phyloP scores from a whole-genome alignment of 2,113 vertebrate genomes.

The Rousettus leschenaultii region DNA sequence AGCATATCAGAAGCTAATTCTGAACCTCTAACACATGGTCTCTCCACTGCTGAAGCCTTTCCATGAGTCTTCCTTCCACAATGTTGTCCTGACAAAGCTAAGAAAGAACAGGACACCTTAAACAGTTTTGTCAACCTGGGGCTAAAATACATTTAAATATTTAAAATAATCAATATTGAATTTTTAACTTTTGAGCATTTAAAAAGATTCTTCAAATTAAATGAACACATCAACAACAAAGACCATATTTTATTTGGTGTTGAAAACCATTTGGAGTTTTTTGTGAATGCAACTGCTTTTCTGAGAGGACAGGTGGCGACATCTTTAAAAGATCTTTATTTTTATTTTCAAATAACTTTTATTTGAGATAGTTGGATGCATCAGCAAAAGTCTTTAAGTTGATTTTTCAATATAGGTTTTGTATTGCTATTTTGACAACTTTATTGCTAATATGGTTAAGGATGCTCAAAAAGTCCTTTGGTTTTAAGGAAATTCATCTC shows the following conservation, averaged over 20 bases:
- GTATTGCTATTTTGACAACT: neutral
- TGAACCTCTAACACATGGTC: neutral
- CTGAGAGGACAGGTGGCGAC: neutral
- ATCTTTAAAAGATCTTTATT: neutral
- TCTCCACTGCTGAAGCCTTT: neutral
- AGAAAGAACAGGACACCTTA: neutral
- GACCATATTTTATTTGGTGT: neutral
- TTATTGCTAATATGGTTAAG: neutral
- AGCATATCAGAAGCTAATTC: neutral
- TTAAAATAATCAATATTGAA: conserved; percentile 4
- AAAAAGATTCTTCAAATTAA: conserved; percentile 34
- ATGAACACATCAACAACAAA: conserved; percentile 7
- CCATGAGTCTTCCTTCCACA: neutral
- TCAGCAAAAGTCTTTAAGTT: neutral
- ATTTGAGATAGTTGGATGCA: neutral
- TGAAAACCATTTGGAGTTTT: conserved; percentile 25
- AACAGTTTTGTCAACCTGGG: neutral
- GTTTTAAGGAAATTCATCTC: conserved; percentile 26
- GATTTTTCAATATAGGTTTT: neutral
- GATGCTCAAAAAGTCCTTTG: neutral
- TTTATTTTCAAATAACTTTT: conserved; percentile 34
- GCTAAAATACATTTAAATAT: neutral
- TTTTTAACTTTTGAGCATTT: neutral
- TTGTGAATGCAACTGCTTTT: conserved; percentile 19
- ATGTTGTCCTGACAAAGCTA: neutral